Percentiles rank a stretch among this genome's conserved stretches.
Conservation (phyloP, 2,113 vertebrate species). For the Marmota flaviventris region DNA sequence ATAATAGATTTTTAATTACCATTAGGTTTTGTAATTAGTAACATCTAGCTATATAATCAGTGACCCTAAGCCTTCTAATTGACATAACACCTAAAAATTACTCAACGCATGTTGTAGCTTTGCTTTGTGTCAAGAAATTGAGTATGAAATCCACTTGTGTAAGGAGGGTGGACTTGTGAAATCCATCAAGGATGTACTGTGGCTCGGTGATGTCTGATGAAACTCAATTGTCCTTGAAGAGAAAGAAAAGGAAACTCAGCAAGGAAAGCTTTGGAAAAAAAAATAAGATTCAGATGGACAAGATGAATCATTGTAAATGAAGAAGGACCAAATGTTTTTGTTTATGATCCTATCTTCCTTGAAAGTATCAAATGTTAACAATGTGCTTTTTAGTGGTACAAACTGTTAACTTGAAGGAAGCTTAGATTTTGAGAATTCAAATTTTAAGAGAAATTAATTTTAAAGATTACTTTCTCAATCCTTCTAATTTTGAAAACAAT, state of each 20-base stretch:
- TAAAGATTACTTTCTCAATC: not conserved
- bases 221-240: not conserved
- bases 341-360: not conserved
- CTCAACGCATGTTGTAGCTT: conserved; percentile 59
- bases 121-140: conserved; percentile 69
- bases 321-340: not conserved
- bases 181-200: conserved; percentile 31
- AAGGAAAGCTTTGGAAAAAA: not conserved
- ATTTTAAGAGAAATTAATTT: not conserved
- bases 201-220: not conserved
- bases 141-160: conserved; percentile 48
- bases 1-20: conserved; percentile 83
- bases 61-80: conserved; percentile 77
- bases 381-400: not conserved
- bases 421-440: not conserved
- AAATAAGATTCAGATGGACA: not conserved
- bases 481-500: not conserved
- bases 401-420: not conserved
- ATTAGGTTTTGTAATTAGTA: conserved; percentile 77
- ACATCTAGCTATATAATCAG: conserved; percentile 68
- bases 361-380: not conserved
- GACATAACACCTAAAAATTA: conserved; percentile 75
- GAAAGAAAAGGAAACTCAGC: not conserved
- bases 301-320: not conserved
- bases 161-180: not conserved